A percentile compares a stretch with the other conserved stretches of the same genome.
These are phyloP conservation scores for Crypturellus undulatus DNA, from an alignment of 2,113 vertebrate genomes.

Conservation along the genomic window DNA sequence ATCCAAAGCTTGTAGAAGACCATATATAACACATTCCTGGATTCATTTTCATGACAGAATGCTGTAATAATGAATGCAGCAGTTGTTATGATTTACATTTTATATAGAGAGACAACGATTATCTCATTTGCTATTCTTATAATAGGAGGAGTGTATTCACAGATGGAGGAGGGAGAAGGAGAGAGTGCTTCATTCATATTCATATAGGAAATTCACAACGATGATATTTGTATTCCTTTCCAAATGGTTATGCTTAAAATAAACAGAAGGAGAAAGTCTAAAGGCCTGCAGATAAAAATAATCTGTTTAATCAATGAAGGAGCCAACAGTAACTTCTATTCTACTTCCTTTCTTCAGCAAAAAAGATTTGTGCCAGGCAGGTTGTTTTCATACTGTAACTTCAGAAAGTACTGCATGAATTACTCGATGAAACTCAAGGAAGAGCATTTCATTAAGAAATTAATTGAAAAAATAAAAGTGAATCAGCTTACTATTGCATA, in stretches of 20 bases:
- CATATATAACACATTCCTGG: neutral
- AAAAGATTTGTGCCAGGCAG: neutral
- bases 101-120: neutral
- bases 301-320: neutral
- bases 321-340: neutral
- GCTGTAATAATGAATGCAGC: neutral
- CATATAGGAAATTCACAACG: neutral
- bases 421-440: neutral
- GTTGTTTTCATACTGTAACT: neutral
- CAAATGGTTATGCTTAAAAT: conserved; percentile 6
- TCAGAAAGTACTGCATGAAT: neutral
- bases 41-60: neutral
- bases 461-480: neutral
- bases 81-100: conserved; percentile 21
- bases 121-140: neutral
- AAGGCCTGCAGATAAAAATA: conserved; percentile 14
- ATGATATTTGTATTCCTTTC: neutral
- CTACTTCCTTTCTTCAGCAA: neutral
- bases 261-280: neutral
- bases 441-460: conserved; percentile 2
- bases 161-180: neutral
- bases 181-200: conserved; percentile 9
- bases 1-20: neutral
- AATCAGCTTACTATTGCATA: neutral
- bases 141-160: neutral